Evolutionary conservation across 1,140 invertebrate species (phyloP).

Genomic region (Plutomurus gul): DNA sequence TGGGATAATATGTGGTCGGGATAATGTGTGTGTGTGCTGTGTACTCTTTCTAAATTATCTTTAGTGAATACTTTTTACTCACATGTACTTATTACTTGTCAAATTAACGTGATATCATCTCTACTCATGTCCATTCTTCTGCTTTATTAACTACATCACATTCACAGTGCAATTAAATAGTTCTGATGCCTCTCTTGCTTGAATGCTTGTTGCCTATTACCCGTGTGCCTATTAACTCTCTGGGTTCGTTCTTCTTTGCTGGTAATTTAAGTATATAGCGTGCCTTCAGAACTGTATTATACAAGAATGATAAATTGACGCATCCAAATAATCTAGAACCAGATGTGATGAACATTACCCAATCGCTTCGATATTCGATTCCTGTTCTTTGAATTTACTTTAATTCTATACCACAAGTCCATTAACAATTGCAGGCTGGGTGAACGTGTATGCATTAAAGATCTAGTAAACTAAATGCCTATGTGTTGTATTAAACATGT

Average conservation of each 20-base stretch:
- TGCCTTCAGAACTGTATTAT: no score
- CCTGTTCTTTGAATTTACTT: no score
- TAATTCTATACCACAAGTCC: no score
- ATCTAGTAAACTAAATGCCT: no score
- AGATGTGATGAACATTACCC: not conserved
- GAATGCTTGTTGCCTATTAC: not conserved
- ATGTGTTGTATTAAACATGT: no score
- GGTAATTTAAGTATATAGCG: no score
- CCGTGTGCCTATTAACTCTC: no score
- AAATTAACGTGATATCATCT: not conserved
- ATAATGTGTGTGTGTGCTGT: not conserved
- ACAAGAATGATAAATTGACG: not conserved
- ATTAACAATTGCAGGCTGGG: no score
- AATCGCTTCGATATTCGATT: not conserved
- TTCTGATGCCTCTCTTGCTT: not conserved
- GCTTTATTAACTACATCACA: not conserved
- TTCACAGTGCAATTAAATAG: not conserved
- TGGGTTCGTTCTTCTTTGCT: not conserved
- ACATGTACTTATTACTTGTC: not conserved
- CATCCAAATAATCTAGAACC: not conserved
- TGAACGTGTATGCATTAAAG: no score
- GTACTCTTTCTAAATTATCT: not conserved
- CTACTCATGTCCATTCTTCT: not conserved
- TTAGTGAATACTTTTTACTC: not conserved
- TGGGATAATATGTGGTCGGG: not conserved